Percentiles rank a stretch among this genome's conserved stretches.
Conservation (phyloP, 2,113 vertebrate species). For the Macaca nemestrina region DNA sequence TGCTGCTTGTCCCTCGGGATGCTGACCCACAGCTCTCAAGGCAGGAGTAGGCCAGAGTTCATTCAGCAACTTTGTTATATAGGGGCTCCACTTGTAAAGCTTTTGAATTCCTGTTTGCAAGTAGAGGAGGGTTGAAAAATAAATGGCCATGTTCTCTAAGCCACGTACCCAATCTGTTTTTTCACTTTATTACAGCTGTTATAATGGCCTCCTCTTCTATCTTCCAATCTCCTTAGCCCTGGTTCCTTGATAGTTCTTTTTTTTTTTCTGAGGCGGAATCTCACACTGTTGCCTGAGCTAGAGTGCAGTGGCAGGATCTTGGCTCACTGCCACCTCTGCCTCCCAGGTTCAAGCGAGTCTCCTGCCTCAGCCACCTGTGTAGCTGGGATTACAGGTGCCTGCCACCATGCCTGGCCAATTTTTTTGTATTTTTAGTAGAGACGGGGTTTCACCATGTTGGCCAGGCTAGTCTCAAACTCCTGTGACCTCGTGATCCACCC, state of each 20-base stretch:
- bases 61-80: background rate
- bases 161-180: background rate
- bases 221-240: background rate
- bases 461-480: too few species aligned
- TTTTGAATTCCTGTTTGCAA: conserved; percentile 30
- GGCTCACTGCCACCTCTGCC: too few species aligned
- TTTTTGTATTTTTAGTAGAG: too few species aligned
- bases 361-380: too few species aligned
- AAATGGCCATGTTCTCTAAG: background rate
- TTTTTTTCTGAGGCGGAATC: too few species aligned
- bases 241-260: background rate
- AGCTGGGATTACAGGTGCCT: too few species aligned
- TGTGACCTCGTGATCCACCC: too few species aligned
- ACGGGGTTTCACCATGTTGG: too few species aligned
- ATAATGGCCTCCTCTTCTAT: background rate
- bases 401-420: too few species aligned
- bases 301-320: too few species aligned
- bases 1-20: background rate
- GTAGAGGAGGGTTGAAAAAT: background rate
- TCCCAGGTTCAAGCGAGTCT: too few species aligned
- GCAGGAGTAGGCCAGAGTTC: background rate
- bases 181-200: background rate
- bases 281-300: too few species aligned
- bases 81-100: background rate
- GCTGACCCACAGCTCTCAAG: background rate